Evolutionary conservation across 1,140 invertebrate species (phyloP), one percentile per base, ranked within the genome.

Genomic region (Dendroctonus ponderosae): DNA sequence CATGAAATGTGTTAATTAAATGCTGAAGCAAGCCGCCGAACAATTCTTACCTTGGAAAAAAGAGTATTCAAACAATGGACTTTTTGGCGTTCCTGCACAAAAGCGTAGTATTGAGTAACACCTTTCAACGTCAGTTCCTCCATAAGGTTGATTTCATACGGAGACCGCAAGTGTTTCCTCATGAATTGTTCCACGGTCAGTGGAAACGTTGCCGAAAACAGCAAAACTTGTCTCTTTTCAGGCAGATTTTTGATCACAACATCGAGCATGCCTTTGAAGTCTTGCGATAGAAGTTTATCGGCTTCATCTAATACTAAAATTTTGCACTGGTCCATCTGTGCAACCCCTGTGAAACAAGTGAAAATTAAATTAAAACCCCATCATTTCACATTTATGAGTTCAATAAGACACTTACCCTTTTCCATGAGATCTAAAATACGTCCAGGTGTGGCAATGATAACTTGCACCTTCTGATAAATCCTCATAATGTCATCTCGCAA

Each of bases 121-220:
- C 98, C 98, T 81, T 99, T 99, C 46, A 99, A 80, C 67, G 98
- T 99, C 68, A 99, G 84, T 80, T 99, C 98, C 79, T 99, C 97
- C 98, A 99, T 99, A 72, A 99, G 86, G 82, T 99, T 99, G 74
- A 99, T 99, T 82, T 99, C 97, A 79, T 99, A 98, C 51, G 97
- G 96, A 80, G 96, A 91, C 74, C 89, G 89, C 77, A 99, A 87
- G 80, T 99, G 94, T 80, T 97, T 98, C 78, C 91, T 91, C 96
- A 99, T 99, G 80, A 99, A 99, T 78, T 96, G 89, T 82, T 99
- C 97, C n/a, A 99, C 97, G 74, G 96, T 98, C 59, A 98, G 83
- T 71, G 98, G 98, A 83, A 99, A 99, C 71, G 98, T 99, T 66
- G 98, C 98, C 70, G 97, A 99, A 84, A 97, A 99, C 62, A 99